Percentiles rank a stretch among this genome's conserved stretches.
phyloP scores from a whole-genome alignment of 1,140 invertebrate genomes.

The Oreohelix idahoensis region DNA sequence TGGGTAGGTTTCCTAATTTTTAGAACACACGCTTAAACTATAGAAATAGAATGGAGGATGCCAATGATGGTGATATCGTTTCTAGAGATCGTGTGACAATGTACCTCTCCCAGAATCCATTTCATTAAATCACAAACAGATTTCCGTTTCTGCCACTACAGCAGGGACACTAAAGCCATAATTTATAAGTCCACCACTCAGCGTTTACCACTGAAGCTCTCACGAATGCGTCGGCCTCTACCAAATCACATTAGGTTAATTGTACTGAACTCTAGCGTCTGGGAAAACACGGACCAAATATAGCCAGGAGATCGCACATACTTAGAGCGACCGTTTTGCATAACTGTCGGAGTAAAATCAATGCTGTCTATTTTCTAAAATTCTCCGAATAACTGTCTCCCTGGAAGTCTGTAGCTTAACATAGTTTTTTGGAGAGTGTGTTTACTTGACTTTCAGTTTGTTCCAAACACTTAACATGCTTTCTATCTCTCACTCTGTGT shows the following conservation, averaged over 20 bases:
- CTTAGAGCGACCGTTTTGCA: neutral
- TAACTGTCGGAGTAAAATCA: neutral
- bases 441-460: neutral
- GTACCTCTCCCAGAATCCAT: neutral
- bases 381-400: neutral
- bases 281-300: neutral
- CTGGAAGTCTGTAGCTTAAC: neutral
- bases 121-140: neutral
- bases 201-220: neutral
- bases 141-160: neutral
- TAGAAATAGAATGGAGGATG: no score
- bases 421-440: neutral
- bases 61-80: no score
- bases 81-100: no score
- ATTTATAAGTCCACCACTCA: neutral
- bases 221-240: neutral
- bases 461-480: neutral
- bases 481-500: conserved; percentile 4
- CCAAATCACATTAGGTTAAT: conserved; percentile 3
- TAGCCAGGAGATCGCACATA: neutral
- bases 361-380: neutral
- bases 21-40: no score
- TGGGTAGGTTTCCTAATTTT: no score
- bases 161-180: neutral
- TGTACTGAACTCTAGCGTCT: neutral